phyloP scores from a whole-genome alignment of 2,888 invertebrate genomes.

The Syrphus vitripennis region DNA sequence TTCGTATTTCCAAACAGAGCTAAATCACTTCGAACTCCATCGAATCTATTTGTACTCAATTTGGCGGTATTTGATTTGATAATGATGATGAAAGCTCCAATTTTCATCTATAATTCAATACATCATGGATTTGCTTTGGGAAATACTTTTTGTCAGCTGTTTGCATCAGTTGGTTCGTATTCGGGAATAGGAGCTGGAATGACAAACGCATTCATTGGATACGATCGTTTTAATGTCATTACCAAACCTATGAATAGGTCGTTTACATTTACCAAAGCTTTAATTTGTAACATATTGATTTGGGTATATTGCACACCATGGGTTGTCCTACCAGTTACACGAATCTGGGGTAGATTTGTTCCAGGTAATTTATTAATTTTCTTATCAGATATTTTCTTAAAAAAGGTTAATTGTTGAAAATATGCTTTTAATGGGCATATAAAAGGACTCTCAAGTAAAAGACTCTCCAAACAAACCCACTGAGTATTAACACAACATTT shows the following conservation, averaged over 20 bases:
- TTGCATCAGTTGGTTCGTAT: slow-evolving; percentile 88
- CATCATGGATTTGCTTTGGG: slow-evolving; percentile 89
- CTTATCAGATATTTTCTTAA: no score
- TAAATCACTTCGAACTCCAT: slow-evolving; percentile 83
- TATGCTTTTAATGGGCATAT: no score
- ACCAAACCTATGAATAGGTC: slow-evolving; percentile 91
- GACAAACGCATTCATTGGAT: slow-evolving; percentile 93
- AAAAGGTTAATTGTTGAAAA: no score
- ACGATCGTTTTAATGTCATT: slow-evolving; percentile 89
- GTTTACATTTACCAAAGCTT: slow-evolving; percentile 88
- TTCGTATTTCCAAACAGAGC: slow-evolving; percentile 73
- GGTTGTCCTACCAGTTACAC: slow-evolving; percentile 89
- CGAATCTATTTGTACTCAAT: slow-evolving; percentile 92
- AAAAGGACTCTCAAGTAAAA: no score
- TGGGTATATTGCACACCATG: slow-evolving; percentile 91
- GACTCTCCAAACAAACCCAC: no score
- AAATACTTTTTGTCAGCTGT: slow-evolving; percentile 88
- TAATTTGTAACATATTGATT: slow-evolving; percentile 87
- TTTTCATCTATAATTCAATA: slow-evolving; percentile 92
- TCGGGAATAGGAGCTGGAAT: slow-evolving; percentile 90
- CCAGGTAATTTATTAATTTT: slow-evolving; percentile 82
- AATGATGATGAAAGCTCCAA: slow-evolving; percentile 93
- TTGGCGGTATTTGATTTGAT: slow-evolving; percentile 91
- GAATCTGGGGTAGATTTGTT: slow-evolving; percentile 92
- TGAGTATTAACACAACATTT: no score